Evolutionary conservation across 2,888 invertebrate species (phyloP), one percentile per base, ranked within the genome.

Genomic region (Agelastica alni): DNA sequence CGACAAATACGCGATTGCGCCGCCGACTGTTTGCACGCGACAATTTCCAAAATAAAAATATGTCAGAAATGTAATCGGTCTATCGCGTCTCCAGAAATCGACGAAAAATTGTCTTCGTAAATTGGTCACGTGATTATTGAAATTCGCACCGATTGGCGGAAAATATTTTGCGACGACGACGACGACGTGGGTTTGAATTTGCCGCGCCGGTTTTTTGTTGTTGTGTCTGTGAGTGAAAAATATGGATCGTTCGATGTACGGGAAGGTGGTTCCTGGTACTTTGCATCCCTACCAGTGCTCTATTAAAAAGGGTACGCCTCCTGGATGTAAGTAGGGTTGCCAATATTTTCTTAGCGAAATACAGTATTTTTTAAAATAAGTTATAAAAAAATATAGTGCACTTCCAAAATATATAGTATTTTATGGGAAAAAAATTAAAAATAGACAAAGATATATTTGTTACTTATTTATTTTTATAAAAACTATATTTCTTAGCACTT

Each of bases 231-330:
- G 14, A 34, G 36, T 44, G 26, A n/a, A 20, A 3, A 37, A 3
- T 17, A 91, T 93, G 92, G 92, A 93, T 83, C 85, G 92, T 75
- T 89, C 91, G 76, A 92, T 91, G 91, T 93, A 93, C 76, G 92
- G 92, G 65, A 91, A 91, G 81, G 84, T 91, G 73, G 85, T 86
- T 75, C 91, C 90, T 48, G 90, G 91, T 36, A 88, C 88, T 73
- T 85, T 91, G 77, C 89, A 91, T 71, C 92, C 93, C 46, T 93
- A 90, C 78, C 85, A 91, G 77, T 91, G 92, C 76, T 86, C 89
- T 47, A 82, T 89, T 75, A 88, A 86, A 79, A 89, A 89, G 79
- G 91, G 90, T 72, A 89, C 88, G 64, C 85, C 87, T 70, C 91
- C 91, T 67, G 91, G 90, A 81, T 91, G 91, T 91, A 82, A 91